Percentiles rank a stretch among this genome's conserved stretches.
Conservation (phyloP, 2,113 vertebrate genomes). For the Melanerpes aurifrons region DNA sequence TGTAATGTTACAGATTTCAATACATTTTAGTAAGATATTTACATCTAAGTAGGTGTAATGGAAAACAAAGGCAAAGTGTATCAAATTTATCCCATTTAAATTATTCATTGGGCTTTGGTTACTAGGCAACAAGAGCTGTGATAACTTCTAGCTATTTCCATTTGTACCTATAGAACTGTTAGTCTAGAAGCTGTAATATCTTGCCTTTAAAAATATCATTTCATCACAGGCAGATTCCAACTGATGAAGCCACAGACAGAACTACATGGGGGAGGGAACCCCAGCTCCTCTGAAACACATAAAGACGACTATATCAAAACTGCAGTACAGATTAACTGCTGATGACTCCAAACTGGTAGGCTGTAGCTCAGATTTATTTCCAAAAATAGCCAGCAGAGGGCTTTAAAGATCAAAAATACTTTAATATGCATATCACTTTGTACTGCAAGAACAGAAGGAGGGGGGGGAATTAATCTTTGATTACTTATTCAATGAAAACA, state of each 20-base stretch:
- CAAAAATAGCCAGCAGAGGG: constrained; percentile 50
- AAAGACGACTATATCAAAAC: not conserved
- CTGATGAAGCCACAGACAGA: not conserved
- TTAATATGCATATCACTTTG: not conserved
- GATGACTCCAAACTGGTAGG: not conserved
- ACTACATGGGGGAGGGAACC: not conserved
- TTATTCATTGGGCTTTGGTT: not conserved
- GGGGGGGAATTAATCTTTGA: not conserved
- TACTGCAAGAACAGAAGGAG: not conserved
- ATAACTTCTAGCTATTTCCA: constrained; percentile 3
- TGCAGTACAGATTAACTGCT: not conserved
- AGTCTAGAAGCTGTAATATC: not conserved
- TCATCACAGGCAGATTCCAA: not conserved
- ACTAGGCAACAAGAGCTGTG: constrained; percentile 42
- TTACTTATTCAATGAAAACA: not conserved
- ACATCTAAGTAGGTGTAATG: not conserved
- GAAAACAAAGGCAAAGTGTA: not conserved
- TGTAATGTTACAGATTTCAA: not conserved
- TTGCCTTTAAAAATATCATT: not conserved
- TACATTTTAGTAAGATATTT: not conserved
- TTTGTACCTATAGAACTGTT: not conserved
- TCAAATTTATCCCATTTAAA: not conserved
- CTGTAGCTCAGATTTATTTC: not conserved
- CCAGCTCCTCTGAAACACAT: not conserved
- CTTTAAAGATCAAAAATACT: not conserved